A percentile compares a stretch with the other conserved stretches of the same genome.
phyloP scores from a whole-genome alignment of 1,140 invertebrate species.

The Aleiodes sp. region DNA sequence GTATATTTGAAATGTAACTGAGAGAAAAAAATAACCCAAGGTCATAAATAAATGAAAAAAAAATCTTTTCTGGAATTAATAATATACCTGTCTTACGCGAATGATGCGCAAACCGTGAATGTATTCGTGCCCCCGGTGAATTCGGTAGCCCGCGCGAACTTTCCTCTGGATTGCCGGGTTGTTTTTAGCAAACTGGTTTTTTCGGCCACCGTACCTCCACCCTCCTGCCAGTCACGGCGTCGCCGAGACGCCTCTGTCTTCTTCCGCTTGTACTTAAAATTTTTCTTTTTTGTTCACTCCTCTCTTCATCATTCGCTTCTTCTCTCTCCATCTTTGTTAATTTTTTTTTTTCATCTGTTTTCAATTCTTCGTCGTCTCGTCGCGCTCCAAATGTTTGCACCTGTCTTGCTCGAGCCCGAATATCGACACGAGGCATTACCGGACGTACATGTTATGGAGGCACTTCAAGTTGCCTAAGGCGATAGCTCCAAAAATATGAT shows the following conservation, averaged over 20 bases:
- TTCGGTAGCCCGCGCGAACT: constrained; percentile 37
- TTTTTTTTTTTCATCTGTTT: constrained; percentile 23
- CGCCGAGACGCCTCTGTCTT: constrained; percentile 19
- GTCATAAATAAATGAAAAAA: constrained; percentile 5
- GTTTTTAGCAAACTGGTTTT: constrained; percentile 42
- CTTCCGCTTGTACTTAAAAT: constrained; percentile 26
- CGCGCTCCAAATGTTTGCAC: constrained; percentile 40
- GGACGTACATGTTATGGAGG: not conserved
- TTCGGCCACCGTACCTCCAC: constrained; percentile 13
- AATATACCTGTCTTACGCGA: constrained; percentile 14
- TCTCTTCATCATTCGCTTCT: not conserved
- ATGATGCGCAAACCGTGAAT: constrained; percentile 20
- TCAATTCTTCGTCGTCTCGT: constrained; percentile 12
- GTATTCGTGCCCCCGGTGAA: constrained; percentile 24
- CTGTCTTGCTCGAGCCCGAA: constrained; percentile 27
- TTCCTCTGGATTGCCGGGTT: constrained; percentile 29
- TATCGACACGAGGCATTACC: not conserved
- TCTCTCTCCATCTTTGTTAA: constrained; percentile 10
- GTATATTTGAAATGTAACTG: constrained; percentile 2
- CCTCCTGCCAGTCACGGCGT: constrained; percentile 2
- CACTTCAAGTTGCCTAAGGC: not conserved
- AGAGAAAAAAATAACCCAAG: not conserved
- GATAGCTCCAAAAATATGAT: constrained; percentile 4
- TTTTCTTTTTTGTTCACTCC: constrained; percentile 26
- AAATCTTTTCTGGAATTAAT: constrained; percentile 9